These are phyloP conservation scores for Campoplex nolae DNA, from an alignment of 2,888 invertebrate genomes.

Conservation along the genomic window DNA sequence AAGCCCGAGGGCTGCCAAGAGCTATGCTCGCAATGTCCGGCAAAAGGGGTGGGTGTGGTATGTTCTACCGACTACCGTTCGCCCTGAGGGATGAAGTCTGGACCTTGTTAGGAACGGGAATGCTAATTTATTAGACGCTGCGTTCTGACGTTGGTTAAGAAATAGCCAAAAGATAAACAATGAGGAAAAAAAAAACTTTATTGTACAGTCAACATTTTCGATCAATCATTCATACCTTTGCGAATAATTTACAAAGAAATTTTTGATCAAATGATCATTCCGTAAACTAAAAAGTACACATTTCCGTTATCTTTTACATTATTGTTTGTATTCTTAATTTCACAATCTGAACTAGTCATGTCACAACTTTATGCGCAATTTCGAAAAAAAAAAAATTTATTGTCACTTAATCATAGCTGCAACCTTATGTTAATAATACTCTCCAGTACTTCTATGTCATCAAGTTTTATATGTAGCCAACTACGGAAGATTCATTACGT, in stretches of 20 bases:
- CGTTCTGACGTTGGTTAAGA: constrained; percentile 57
- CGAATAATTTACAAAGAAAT: neutral
- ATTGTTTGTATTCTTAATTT: neutral
- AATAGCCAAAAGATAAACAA: constrained; percentile 43
- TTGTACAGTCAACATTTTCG: neutral
- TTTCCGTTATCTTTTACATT: neutral
- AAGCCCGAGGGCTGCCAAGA: constrained; percentile 76
- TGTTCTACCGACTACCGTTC: constrained; percentile 77
- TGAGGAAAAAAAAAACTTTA: constrained; percentile 15
- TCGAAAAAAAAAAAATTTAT: neutral
- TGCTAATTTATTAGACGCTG: constrained; percentile 83
- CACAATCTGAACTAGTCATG: neutral
- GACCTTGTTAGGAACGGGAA: constrained; percentile 83
- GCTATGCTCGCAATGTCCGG: constrained; percentile 84
- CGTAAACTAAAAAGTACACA: neutral
- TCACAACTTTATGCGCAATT: neutral
- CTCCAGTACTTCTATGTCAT: neutral
- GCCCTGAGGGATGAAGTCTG: constrained; percentile 82
- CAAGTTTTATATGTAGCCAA: neutral
- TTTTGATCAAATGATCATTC: neutral
- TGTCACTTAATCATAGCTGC: neutral
- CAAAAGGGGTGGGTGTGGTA: constrained; percentile 78
- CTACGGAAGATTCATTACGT: neutral
- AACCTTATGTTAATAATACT: neutral
- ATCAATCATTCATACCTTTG: neutral